Evolutionary conservation across 2,888 invertebrate species (phyloP).

Genomic region (Tinea pellionella): DNA sequence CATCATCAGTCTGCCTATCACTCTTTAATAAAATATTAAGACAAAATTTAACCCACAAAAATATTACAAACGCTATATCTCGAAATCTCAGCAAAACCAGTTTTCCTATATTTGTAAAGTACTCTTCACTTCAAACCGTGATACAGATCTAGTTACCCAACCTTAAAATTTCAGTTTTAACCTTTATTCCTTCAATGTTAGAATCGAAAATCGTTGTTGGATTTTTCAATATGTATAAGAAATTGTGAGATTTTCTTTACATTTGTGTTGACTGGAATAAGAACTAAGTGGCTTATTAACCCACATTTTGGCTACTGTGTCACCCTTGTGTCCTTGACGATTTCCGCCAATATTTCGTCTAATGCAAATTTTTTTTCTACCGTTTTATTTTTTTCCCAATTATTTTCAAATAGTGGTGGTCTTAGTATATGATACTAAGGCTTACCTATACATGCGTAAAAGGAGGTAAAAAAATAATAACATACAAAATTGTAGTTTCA

Average conservation of each 20-base stretch:
- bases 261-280: not conserved
- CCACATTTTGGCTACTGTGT: not conserved
- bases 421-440: too few species aligned
- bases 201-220: not conserved
- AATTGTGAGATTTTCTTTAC: not conserved
- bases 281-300: conserved; percentile 3
- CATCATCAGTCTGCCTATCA: too few species aligned
- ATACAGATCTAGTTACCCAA: not conserved
- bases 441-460: too few species aligned
- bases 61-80: not conserved
- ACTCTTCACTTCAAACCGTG: not conserved
- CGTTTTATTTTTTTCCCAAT: too few species aligned
- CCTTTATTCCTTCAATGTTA: too few species aligned
- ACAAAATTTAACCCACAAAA: not conserved
- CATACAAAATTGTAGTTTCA: too few species aligned
- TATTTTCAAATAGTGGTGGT: too few species aligned
- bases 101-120: not conserved
- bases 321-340: not conserved
- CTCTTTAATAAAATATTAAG: too few species aligned
- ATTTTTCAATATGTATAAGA: not conserved
- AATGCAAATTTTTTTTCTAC: not conserved
- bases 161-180: too few species aligned
- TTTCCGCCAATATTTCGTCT: not conserved
- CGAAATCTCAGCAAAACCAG: not conserved
- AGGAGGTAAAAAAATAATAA: too few species aligned